Evolutionary conservation across 2,113 vertebrate genomes (phyloP).

Genomic region (Bagarius yarrelli): DNA sequence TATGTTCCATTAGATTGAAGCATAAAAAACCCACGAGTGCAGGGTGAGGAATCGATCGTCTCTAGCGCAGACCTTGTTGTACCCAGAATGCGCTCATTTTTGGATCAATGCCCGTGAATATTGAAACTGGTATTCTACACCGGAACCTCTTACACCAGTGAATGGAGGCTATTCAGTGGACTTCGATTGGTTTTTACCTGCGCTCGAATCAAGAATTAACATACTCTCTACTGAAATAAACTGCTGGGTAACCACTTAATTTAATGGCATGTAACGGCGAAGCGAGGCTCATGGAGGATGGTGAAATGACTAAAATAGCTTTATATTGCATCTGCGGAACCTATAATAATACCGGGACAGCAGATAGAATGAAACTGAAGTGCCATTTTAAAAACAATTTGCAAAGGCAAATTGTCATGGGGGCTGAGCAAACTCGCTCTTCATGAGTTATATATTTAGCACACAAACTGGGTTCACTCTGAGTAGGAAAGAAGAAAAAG

Average conservation of each 20-base stretch:
- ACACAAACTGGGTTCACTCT: neutral
- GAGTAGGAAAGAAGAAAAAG: neutral
- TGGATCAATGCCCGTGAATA: constrained; percentile 56
- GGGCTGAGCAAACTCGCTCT: neutral
- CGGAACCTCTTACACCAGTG: constrained; percentile 30
- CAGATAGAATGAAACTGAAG: constrained; percentile 7
- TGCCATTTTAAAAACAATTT: constrained; percentile 19
- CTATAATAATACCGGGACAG: constrained; percentile 9
- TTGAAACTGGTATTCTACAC: constrained; percentile 42
- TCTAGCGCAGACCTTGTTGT: constrained; percentile 35
- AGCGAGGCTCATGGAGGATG: neutral
- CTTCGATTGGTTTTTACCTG: neutral
- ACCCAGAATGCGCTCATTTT: constrained; percentile 32
- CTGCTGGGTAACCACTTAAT: neutral
- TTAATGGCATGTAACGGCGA: neutral
- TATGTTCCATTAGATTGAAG: constrained; percentile 42
- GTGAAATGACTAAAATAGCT: neutral
- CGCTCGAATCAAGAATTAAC: neutral
- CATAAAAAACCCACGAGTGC: constrained; percentile 32
- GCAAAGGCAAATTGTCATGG: neutral
- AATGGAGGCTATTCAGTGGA: neutral
- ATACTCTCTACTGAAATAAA: constrained; percentile 7
- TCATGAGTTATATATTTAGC: neutral
- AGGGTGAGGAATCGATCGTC: constrained; percentile 39
- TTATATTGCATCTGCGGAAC: neutral